Percentiles rank a stretch among this genome's conserved stretches.
Conservation (phyloP, 2,113 vertebrate species). For the Rynchops niger region DNA sequence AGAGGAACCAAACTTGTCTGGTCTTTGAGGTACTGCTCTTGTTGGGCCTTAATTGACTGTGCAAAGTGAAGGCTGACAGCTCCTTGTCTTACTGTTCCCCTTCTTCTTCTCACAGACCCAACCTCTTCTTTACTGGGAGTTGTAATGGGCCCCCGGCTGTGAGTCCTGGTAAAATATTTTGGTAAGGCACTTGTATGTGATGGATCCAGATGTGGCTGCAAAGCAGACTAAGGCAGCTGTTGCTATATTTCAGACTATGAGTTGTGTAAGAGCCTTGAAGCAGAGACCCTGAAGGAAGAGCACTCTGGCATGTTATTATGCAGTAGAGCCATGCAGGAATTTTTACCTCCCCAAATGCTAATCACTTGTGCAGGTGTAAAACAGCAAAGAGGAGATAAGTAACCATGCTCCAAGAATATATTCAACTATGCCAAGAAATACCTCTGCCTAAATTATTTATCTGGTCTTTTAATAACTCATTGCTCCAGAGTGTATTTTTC, state of each 20-base stretch:
- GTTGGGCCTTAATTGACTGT: not conserved
- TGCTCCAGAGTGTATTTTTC: not conserved
- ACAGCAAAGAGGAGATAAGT: not conserved
- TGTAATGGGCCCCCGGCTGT: not conserved
- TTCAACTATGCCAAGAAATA: not conserved
- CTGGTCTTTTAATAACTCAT: not conserved
- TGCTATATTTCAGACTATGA: not conserved
- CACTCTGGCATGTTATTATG: not conserved
- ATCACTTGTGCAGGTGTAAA: not conserved
- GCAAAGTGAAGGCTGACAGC: not conserved
- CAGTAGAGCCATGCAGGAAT: not conserved
- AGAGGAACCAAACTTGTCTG: not conserved
- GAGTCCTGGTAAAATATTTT: not conserved
- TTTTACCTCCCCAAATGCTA: not conserved
- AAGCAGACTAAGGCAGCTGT: not conserved
- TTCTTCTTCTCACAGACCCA: not conserved
- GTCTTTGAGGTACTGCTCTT: not conserved
- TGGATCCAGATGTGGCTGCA: not conserved
- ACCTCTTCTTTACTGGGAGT: not conserved
- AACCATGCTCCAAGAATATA: not conserved
- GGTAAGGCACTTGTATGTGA: not conserved
- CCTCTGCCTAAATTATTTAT: not conserved
- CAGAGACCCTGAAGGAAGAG: not conserved
- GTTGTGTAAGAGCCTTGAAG: not conserved
- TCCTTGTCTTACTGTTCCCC: not conserved